Evolutionary conservation across 35 echinoderm and acorn worm genomes (phyloP).

Genomic region (Ptychodera flava): DNA sequence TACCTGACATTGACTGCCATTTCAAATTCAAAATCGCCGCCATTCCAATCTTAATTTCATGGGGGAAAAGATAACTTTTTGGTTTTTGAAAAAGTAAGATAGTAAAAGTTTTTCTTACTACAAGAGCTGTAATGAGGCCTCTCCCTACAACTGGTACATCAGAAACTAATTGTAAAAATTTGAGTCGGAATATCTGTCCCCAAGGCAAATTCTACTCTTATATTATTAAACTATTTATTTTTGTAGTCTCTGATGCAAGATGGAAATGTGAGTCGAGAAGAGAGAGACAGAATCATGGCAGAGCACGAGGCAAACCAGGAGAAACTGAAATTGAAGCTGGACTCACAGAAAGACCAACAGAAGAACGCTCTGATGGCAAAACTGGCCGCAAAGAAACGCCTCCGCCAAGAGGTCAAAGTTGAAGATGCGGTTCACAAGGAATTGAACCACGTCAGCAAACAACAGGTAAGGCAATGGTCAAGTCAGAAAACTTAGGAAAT

Average conservation of each 20-base stretch:
- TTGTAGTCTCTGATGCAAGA: constrained; percentile 23
- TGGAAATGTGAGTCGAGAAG: constrained; percentile 34
- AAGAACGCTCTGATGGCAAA: constrained; percentile 58
- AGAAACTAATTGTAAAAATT: too few species aligned
- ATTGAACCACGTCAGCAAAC: constrained; percentile 82
- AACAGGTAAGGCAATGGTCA: constrained; percentile 80
- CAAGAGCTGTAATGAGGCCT: too few species aligned
- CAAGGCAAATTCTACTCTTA: neutral
- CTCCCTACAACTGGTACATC: too few species aligned
- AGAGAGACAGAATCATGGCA: constrained; percentile 43
- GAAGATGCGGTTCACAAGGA: constrained; percentile 75
- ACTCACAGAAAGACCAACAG: constrained; percentile 17
- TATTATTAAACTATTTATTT: neutral
- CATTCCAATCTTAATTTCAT: too few species aligned
- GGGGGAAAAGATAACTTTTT: too few species aligned
- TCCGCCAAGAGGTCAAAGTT: constrained; percentile 61
- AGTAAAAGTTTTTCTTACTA: too few species aligned
- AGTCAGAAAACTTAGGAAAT: too few species aligned
- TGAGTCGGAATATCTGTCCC: too few species aligned
- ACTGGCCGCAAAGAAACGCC: constrained; percentile 59
- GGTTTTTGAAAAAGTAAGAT: too few species aligned
- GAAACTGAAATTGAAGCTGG: constrained; percentile 17
- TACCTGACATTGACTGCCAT: too few species aligned
- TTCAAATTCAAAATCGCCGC: too few species aligned
- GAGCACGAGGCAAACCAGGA: constrained; percentile 42